phyloP scores from a whole-genome alignment of 2,113 vertebrate species.

The Harpagus bidentatus region DNA sequence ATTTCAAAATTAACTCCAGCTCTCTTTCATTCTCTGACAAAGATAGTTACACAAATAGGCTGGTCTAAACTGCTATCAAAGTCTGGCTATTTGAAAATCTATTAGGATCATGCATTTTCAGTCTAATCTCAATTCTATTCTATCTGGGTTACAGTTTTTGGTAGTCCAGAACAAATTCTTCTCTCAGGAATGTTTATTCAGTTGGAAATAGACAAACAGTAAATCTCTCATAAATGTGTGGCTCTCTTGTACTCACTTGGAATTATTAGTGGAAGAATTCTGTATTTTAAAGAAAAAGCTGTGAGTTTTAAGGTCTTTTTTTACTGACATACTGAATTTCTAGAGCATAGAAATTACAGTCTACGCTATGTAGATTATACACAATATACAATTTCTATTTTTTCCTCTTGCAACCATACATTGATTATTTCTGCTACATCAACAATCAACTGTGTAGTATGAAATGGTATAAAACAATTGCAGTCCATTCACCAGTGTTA shows the following conservation, averaged over 20 bases:
- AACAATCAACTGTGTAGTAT: accelerated
- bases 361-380: background rate
- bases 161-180: background rate
- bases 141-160: background rate
- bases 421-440: background rate
- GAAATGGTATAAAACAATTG: background rate
- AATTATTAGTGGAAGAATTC: background rate
- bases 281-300: background rate
- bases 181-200: background rate
- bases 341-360: background rate
- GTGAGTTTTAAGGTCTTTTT: background rate
- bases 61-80: background rate
- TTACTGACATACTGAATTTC: background rate
- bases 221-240: background rate
- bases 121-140: background rate
- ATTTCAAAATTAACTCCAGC: background rate
- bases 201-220: background rate
- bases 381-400: background rate
- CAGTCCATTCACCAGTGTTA: background rate
- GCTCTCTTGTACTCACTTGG: background rate
- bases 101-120: background rate
- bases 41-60: background rate
- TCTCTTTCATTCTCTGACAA: background rate
- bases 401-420: background rate
- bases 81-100: background rate